Base-by-base conservation (phyloP, 2,797 vertebrate species). In the Ceryle rudis region DNA sequence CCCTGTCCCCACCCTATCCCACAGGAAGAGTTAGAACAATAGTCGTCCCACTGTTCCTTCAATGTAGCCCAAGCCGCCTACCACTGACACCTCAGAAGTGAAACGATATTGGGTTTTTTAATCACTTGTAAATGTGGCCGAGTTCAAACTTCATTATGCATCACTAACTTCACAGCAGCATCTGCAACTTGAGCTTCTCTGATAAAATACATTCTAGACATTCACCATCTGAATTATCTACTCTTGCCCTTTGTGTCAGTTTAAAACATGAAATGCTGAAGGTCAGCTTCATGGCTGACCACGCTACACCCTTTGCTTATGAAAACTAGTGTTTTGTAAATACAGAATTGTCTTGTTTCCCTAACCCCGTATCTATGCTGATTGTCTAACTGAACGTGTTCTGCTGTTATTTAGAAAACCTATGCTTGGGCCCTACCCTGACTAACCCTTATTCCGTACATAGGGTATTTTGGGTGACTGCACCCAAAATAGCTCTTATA, bases 21-120 rank as follows among this genome's bases (percentile, higher is more conserved):
- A 88, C 95, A 96, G 96, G 96, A 96, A 95, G 66, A 37, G 51
- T 66, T 10, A 79, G 87, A 97, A 95, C 95, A 97, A 95, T 93
- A 65, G 94, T 90, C 2, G 6, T 90, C 86, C 89, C 92, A 64
- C 81, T 64, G 79, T 47, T 91, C 80, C 89, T 80, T 89, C 90
- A 41, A 46, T 85, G 47, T 70, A 79, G 64, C 78, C 88, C 73
- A 79, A 90, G 83, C 81, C 0, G 2, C 66, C 73, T 19, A 33
- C 86, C 31, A 44, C 86, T 70, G 79, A 86, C 74, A 89, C 92
- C 93, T 96, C 75, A 75, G 65, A 89, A 41, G 19, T 69, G 46
- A 81, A 72, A 64, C 2, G 9, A 21, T 11, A 55, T 0, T 10
- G 42, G 11, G 29, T 4, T 0, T 3, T 89, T 69, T 6, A 71